Evolutionary conservation across 2,888 invertebrate genomes (phyloP).

Genomic region (Hermodice carunculata): DNA sequence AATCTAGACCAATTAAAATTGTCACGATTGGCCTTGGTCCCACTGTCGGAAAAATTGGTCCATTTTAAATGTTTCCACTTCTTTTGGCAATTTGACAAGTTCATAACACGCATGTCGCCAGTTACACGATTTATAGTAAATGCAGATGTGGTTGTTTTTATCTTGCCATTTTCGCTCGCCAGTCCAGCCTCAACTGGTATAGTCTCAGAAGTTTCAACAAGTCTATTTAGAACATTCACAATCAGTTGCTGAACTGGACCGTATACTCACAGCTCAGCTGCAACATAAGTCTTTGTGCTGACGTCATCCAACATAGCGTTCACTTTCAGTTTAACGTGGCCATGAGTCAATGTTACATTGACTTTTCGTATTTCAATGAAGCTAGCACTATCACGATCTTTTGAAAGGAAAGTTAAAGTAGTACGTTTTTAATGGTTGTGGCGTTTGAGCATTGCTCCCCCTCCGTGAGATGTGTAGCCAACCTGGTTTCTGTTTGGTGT

Average conservation of each 20-base stretch:
- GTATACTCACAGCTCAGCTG: not conserved
- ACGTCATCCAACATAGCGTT: constrained; percentile 12
- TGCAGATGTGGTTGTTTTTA: constrained; percentile 10
- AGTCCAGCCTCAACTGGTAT: constrained; percentile 20
- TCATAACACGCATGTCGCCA: constrained; percentile 11
- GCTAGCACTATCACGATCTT: too few relatives aligned
- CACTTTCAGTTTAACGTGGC: not conserved
- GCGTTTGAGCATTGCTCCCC: too few relatives aligned
- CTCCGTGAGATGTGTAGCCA: too few relatives aligned
- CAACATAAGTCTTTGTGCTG: constrained; percentile 1
- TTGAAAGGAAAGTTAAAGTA: too few relatives aligned
- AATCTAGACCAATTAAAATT: constrained; percentile 35
- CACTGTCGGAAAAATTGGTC: constrained; percentile 15
- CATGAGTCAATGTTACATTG: not conserved
- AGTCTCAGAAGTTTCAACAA: constrained; percentile 8
- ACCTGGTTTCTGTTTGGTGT: too few relatives aligned
- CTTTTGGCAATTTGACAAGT: constrained; percentile 5
- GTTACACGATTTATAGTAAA: constrained; percentile 16
- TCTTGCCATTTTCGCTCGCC: constrained; percentile 18
- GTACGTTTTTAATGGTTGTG: too few relatives aligned
- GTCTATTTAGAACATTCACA: constrained; percentile 19
- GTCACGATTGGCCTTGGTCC: not conserved
- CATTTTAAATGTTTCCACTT: constrained; percentile 17
- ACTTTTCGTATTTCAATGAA: not conserved
- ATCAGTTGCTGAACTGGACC: not conserved